Evolutionary conservation across 2,797 vertebrate genomes (phyloP).

Genomic region (Notamacropus eugenii): DNA sequence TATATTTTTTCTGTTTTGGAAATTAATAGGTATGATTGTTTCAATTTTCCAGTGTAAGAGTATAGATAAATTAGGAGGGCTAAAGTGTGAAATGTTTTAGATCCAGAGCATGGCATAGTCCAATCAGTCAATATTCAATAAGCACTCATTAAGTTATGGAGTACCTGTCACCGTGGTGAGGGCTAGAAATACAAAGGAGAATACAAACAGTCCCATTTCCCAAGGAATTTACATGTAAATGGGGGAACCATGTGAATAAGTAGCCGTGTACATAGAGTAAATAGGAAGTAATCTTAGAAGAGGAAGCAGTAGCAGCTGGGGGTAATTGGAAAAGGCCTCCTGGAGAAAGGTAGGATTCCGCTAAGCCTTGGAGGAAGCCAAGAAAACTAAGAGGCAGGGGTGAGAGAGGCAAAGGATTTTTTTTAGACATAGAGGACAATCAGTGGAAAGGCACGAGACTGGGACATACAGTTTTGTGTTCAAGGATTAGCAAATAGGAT

Average conservation of each 20-base stretch:
- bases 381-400: background rate
- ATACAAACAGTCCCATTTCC: background rate
- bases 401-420: background rate
- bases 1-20: background rate
- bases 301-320: background rate
- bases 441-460: background rate
- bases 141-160: background rate
- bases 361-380: background rate
- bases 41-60: background rate
- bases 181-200: background rate
- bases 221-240: background rate
- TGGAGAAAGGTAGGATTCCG: background rate
- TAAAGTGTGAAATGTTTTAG: background rate
- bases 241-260: background rate
- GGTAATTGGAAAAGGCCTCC: background rate
- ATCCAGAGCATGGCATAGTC: background rate
- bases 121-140: background rate
- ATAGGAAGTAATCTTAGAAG: background rate
- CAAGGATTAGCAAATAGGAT: background rate
- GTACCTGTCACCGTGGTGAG: background rate
- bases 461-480: background rate
- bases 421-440: background rate
- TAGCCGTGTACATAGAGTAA: background rate
- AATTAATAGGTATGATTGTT: background rate
- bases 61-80: background rate